Conservation (phyloP, 2,797 vertebrate species). For the Notamacropus eugenii region DNA sequence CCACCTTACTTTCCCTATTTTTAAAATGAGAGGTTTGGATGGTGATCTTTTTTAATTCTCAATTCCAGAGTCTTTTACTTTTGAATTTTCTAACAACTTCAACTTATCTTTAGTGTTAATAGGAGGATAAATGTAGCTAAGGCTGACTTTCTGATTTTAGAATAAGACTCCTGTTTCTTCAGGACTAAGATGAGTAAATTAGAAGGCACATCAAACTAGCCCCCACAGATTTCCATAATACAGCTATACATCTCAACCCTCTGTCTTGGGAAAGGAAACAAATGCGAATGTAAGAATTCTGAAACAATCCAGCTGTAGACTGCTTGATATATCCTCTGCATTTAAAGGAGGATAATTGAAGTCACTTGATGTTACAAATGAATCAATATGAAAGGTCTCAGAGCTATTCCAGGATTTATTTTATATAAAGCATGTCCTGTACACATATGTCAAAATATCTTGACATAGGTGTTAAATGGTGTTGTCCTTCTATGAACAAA, state of each 20-base stretch:
- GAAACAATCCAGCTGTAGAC: constrained; percentile 34
- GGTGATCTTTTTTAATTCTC: too few species aligned
- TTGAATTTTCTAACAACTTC: neutral
- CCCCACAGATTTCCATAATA: constrained; percentile 53
- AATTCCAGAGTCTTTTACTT: neutral
- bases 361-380: constrained; percentile 70
- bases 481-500: constrained; percentile 47
- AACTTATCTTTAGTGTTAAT: neutral
- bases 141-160: neutral
- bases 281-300: constrained; percentile 61
- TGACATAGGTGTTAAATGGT: constrained; percentile 45
- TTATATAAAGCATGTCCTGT: constrained; percentile 69
- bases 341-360: constrained; percentile 63
- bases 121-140: neutral
- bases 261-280: constrained; percentile 57
- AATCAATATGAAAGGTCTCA: constrained; percentile 65
- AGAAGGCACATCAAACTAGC: constrained; percentile 49
- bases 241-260: constrained; percentile 63
- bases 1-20: neutral
- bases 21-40: neutral
- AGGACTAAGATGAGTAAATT: constrained; percentile 39
- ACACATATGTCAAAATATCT: constrained; percentile 64
- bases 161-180: neutral
- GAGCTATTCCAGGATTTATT: constrained; percentile 64
- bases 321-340: constrained; percentile 59